Percentiles rank a stretch among this genome's conserved stretches.
Conservation (phyloP, 2,888 invertebrate genomes). For the Chaitophorus viminalis region DNA sequence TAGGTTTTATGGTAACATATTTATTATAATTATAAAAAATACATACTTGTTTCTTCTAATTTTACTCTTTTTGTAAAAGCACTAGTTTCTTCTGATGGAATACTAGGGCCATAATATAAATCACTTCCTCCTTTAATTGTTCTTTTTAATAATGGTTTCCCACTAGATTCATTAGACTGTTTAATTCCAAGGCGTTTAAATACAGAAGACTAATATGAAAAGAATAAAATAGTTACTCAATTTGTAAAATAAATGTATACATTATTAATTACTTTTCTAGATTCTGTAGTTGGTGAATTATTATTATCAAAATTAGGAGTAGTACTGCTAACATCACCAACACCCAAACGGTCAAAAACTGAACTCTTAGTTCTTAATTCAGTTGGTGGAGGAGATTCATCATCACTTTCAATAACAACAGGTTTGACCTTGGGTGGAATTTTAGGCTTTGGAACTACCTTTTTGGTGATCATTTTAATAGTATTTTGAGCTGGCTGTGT, state of each 20-base stretch:
- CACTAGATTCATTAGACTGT: conserved; percentile 9
- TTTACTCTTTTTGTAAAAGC: conserved; percentile 53
- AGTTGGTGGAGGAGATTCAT: conserved; percentile 30
- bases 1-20: too few species aligned
- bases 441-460: conserved; percentile 46
- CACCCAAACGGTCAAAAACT: conserved; percentile 60
- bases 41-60: conserved; percentile 50
- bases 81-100: conserved; percentile 57
- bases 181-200: conserved; percentile 57
- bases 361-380: conserved; percentile 56
- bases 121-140: conserved; percentile 15
- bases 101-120: conserved; percentile 47
- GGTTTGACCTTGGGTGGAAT: conserved; percentile 24
- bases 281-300: conserved; percentile 31
- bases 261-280: conserved; percentile 39
- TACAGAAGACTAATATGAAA: conserved; percentile 41
- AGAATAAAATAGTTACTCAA: conserved; percentile 15
- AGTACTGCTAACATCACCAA: conserved; percentile 60
- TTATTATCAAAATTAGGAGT: conserved; percentile 53
- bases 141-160: conserved; percentile 13
- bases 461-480: conserved; percentile 40
- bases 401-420: conserved; percentile 39
- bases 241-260: neutral
- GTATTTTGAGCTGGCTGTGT: conserved; percentile 18
- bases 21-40: neutral